Base-by-base conservation (phyloP, 1,140 invertebrate species). In the Drosophila melanogaster region DNA sequence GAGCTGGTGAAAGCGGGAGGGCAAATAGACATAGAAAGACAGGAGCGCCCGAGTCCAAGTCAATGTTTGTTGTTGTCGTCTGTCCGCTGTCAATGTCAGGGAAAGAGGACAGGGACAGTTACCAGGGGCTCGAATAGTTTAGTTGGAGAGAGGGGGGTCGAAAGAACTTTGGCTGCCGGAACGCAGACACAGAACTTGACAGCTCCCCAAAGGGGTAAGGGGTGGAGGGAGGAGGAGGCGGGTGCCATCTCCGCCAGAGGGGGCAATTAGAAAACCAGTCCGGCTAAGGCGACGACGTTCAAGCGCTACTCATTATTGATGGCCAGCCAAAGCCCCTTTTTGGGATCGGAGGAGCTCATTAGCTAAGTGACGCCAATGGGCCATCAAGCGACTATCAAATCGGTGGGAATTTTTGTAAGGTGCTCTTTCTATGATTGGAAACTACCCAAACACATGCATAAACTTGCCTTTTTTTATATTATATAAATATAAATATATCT, bases 191-290 rank as follows among this genome's bases (percentile, higher is more conserved):
- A 54, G 24, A 33, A 41, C 40, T 37, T 53, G 70, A 73, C 56
- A 53, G 67, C n/a, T 19, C 22, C 12, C 11, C 35, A 14, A 38
- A 38, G 37, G 35, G 26, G 30, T 7, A 14, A n/a, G n/a, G 33
- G 30, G 30, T 1, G 30, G 33, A 17, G 51, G 12, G 33, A 6
- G 8, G 24, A 19, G 11, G 14, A 38, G 6, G 15, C 4, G 12
- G 55, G 40, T 4, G 37, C 35, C 12, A n/a, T 40, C 19, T 26
- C 11, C 17, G 8, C 37, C 30, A 22, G 40, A 24, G 38, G 33
- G 41, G 15, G 40, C 72, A 75, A 75, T 75, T 75, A 75, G 72
- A 75, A 65, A 75, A 75, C 72, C 72, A 75, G 72, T 75, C 40
- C 59, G 17, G 35, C 50, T 10, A 64, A 51, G 53, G 53, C 72